Evolutionary conservation across 2,888 invertebrate species (phyloP), one percentile per base, ranked within the genome.

Genomic region (Leptinotarsa rubiginosa): DNA sequence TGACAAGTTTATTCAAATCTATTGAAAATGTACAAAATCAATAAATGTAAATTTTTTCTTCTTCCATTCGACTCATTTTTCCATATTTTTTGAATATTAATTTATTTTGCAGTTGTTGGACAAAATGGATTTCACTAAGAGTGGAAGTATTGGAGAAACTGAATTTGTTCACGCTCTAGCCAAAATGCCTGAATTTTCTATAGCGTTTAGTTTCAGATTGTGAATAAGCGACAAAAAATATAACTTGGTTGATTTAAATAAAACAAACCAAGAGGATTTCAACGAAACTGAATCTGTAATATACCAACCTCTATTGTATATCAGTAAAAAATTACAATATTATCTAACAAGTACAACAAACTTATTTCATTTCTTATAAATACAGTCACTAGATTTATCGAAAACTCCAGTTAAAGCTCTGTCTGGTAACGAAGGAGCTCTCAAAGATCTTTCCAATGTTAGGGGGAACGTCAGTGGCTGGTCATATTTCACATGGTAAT

Each of bases 81-180:
- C 2, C 0, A 41, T 12, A 41, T 12, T 10, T 3, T 31, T 31
- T 31, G 31, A 31, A 31, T 31, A 1, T 31, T 7, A 31, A 10
- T 41, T 18, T 56, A 0, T 25, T 56, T 56, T 89, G 67, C 87
- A 93, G 93, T 88, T 93, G 75, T 80, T 93, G 66, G 85, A 91
- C 67, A 92, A 92, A 88, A 91, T 92, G 83, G 91, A 92, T 82
- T 85, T 92, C 54, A 90, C 91, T 82, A 87, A 88, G 73, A 89
- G 88, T 47, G 91, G 91, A 15, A 89, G 89, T 73, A 91, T 93
- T 75, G 90, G 90, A 10, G 83, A 89, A 31, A 87, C 89, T 78
- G 92, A 93, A 86, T 93, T 93, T 83, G 88, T 90, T 77, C 90
- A 92, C 77, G 89, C 91, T 1, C 87, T 92, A 78, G 85, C 90